Evolutionary conservation across 2,888 invertebrate species (phyloP).

Genomic region (Stenurella melanura): DNA sequence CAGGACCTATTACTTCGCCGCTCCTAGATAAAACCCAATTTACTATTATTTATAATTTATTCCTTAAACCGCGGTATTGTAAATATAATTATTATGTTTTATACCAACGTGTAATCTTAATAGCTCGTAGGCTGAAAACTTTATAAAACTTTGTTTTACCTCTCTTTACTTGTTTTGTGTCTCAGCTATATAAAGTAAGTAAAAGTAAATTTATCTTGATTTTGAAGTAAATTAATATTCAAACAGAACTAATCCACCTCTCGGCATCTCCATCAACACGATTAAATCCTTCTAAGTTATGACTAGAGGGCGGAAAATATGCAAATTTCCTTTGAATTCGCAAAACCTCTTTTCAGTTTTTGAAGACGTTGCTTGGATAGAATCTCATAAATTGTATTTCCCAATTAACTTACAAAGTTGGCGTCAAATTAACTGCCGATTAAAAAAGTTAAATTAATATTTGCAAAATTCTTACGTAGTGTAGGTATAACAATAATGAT

Average conservation of each 20-base stretch:
- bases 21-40: too few relatives aligned
- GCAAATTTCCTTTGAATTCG: constrained; percentile 20
- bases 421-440: neutral
- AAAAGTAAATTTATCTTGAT: constrained; percentile 24
- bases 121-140: neutral
- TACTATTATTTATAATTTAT: too few relatives aligned
- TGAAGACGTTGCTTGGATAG: neutral
- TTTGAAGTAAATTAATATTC: constrained; percentile 35
- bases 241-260: constrained; percentile 28
- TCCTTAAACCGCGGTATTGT: too few relatives aligned
- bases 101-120: neutral
- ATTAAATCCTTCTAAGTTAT: constrained; percentile 25
- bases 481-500: neutral
- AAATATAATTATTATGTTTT: too few relatives aligned
- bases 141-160: constrained; percentile 3
- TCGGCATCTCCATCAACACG: constrained; percentile 25
- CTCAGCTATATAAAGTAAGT: neutral
- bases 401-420: neutral
- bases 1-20: too few relatives aligned
- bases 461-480: neutral
- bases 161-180: constrained; percentile 7
- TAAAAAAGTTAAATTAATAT: neutral
- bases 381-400: neutral
- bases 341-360: constrained; percentile 4
- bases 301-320: constrained; percentile 20